Evolutionary conservation across 2,888 invertebrate genomes (phyloP).

Genomic region (Meiosimyza platycephala): DNA sequence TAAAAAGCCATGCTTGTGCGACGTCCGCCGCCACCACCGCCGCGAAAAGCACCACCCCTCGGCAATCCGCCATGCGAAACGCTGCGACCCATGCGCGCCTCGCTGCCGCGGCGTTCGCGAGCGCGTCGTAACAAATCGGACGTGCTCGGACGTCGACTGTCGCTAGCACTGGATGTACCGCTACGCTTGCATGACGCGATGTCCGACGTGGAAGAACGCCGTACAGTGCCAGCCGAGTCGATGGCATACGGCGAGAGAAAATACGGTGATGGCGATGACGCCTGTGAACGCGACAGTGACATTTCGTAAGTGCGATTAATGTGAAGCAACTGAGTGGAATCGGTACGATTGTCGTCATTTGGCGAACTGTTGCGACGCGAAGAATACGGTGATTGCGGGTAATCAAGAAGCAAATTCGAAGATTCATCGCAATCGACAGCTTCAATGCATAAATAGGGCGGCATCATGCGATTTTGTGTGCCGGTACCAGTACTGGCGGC

Average conservation of each 20-base stretch:
- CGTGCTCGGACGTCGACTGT: constrained; percentile 64
- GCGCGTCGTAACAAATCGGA: constrained; percentile 64
- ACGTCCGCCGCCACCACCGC: constrained; percentile 54
- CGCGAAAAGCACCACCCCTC: constrained; percentile 56
- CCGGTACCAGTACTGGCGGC: constrained; percentile 24
- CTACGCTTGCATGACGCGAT: constrained; percentile 60
- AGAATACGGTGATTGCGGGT: constrained; percentile 62
- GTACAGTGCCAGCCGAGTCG: constrained; percentile 52
- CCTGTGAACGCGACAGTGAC: constrained; percentile 55
- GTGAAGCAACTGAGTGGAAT: constrained; percentile 54
- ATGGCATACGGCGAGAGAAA: constrained; percentile 61
- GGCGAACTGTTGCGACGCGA: constrained; percentile 57
- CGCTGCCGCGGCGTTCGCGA: constrained; percentile 65
- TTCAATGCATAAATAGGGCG: constrained; percentile 64
- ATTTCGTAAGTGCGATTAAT: constrained; percentile 51
- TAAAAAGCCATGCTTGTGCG: constrained; percentile 67
- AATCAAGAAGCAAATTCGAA: constrained; percentile 59
- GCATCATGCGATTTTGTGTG: constrained; percentile 52
- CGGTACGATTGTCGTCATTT: constrained; percentile 56
- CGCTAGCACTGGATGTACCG: constrained; percentile 53
- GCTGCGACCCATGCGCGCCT: constrained; percentile 65
- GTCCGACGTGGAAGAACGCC: constrained; percentile 67
- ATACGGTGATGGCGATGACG: constrained; percentile 59
- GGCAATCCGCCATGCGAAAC: constrained; percentile 64
- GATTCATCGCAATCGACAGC: constrained; percentile 60